phyloP scores from a whole-genome alignment of 2,888 invertebrate genomes.

The Drosophila rellima region DNA sequence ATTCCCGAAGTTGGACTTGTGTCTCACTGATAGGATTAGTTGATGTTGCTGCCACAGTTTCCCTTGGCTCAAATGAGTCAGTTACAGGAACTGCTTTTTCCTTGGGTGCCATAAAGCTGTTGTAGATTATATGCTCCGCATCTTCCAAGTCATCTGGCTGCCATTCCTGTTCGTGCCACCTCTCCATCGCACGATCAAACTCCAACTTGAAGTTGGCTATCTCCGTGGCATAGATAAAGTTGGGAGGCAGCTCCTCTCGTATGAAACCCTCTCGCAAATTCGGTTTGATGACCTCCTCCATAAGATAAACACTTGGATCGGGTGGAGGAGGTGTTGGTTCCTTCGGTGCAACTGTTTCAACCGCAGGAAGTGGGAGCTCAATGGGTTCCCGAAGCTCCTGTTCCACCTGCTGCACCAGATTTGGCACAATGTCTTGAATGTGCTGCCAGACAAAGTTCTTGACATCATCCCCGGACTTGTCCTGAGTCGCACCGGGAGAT shows the following conservation, averaged over 20 bases:
- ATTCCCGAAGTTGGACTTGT: too few relatives aligned
- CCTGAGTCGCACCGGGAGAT: constrained; percentile 40
- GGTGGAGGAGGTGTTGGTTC: constrained; percentile 52
- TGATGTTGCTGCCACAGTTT: neutral
- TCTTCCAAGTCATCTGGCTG: constrained; percentile 58
- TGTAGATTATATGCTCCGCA: constrained; percentile 67
- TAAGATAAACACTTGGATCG: constrained; percentile 75
- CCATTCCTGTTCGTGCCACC: constrained; percentile 66
- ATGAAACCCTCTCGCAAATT: constrained; percentile 77
- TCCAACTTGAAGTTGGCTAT: constrained; percentile 78
- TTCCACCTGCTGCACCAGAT: constrained; percentile 85
- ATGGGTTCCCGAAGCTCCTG: constrained; percentile 81
- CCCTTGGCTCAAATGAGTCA: neutral
- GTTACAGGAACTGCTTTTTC: neutral
- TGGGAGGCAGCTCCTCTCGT: constrained; percentile 71
- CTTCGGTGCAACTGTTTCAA: constrained; percentile 11
- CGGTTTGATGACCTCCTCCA: constrained; percentile 84
- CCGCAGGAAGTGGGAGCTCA: constrained; percentile 1
- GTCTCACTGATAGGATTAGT: neutral
- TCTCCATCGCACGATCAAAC: constrained; percentile 65
- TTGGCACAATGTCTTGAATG: constrained; percentile 85
- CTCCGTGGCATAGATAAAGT: constrained; percentile 72
- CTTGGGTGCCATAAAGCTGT: constrained; percentile 67
- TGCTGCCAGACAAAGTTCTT: constrained; percentile 85
- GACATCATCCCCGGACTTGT: constrained; percentile 76